Evolutionary conservation across 2,113 vertebrate genomes (phyloP).

Genomic region (Colius striatus): DNA sequence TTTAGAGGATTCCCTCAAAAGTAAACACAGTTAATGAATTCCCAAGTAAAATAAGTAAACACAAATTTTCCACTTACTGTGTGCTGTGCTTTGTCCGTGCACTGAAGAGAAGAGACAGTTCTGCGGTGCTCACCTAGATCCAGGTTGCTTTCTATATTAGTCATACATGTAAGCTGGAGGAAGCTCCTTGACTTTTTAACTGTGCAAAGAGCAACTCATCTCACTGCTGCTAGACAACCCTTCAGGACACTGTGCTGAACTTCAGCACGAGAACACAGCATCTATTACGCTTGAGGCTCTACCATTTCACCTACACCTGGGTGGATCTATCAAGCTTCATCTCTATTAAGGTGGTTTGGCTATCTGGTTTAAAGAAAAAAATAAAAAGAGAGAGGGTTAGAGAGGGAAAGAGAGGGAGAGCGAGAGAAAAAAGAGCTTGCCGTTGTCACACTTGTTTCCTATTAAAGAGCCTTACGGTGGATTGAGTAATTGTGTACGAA

Average conservation of each 20-base stretch:
- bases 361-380: conserved; percentile 64
- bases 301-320: conserved; percentile 84
- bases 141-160: conserved; percentile 74
- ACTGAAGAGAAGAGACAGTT: conserved; percentile 42
- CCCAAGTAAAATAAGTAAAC: conserved; percentile 66
- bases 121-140: conserved; percentile 66
- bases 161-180: conserved; percentile 51
- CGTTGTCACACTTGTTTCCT: conserved; percentile 85
- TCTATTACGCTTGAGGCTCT: conserved; percentile 74
- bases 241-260: conserved; percentile 68
- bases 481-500: conserved; percentile 85
- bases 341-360: conserved; percentile 75
- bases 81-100: conserved; percentile 65
- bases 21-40: conserved; percentile 77
- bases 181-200: conserved; percentile 64
- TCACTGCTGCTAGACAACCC: conserved; percentile 59
- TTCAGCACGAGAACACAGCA: conserved; percentile 74
- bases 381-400: neutral
- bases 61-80: conserved; percentile 75
- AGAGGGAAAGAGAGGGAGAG: neutral
- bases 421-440: conserved; percentile 59
- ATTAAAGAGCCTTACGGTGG: conserved; percentile 82
- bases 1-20: conserved; percentile 72
- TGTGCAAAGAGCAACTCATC: conserved; percentile 64
- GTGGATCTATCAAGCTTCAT: conserved; percentile 80